Evolutionary conservation across 1,140 invertebrate species (phyloP), one percentile per base, ranked within the genome.

Genomic region (Cylas formicarius): DNA sequence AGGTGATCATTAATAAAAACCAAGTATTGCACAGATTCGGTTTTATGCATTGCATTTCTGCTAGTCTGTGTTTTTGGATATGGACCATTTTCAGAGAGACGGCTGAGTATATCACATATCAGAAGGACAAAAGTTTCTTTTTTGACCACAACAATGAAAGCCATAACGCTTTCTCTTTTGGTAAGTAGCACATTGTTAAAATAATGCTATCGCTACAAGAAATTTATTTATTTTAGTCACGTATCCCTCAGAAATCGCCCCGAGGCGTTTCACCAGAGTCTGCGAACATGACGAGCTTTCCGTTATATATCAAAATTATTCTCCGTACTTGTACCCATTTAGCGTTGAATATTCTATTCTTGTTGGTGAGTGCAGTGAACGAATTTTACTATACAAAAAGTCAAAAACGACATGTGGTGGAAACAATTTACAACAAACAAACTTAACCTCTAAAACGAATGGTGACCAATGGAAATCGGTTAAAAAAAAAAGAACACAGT

Each of bases 311-410:
- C 68, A 73, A 55, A 68, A 72, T 55, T 71, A 77, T 48, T 78
- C 78, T 3, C 79, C 80, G 1, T 83, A 83, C 60, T 62, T 84
- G 9, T 84, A 82, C 59, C 82, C 82, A 3, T 84, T 84, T 62
- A 79, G 73, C 47, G 81, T 84, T 14, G 82, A 84, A 63, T 84
- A 80, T 60, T 81, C 76, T 60, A 81, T 84, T 59, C 67, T 82
- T 26, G 75, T 84, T 37, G 72, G 80, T 80, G 65, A 67, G 69
- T 45, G 3, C 17, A 9, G 2, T 11, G 11, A 28, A 11, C 16
- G 11, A 28, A 5, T 28, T 28, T 28, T n/a, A n/a, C n/a, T n/a
- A n/a, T n/a, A n/a, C n/a, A n/a, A n/a, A n/a, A n/a, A n/a, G n/a
- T n/a, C n/a, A n/a, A n/a, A n/a, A n/a, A n/a, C n/a, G n/a, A n/a